A percentile compares a stretch with the other conserved stretches of the same genome.
Conservation (phyloP, 2,797 vertebrate species). For the Gymnopithys bicolor region DNA sequence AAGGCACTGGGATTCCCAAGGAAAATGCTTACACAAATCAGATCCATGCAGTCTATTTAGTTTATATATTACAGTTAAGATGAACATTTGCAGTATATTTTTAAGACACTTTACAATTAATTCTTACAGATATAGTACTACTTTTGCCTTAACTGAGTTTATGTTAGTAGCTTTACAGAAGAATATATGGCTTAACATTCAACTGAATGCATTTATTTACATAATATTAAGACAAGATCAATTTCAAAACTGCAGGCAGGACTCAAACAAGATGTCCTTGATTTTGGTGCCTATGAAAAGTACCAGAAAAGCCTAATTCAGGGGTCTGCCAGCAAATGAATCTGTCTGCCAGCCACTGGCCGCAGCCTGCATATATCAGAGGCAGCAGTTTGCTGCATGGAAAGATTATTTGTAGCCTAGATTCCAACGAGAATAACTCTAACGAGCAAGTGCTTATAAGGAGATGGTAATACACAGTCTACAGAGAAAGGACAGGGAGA, state of each 20-base stretch:
- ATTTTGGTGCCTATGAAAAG: constrained; percentile 9
- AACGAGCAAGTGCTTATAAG: constrained; percentile 64
- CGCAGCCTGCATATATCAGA: constrained; percentile 31
- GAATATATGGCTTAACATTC: background rate
- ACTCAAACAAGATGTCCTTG: background rate
- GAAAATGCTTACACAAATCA: constrained; percentile 77
- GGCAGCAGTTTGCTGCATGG: constrained; percentile 41
- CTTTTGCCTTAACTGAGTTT: background rate
- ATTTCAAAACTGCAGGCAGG: background rate
- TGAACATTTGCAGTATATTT: background rate
- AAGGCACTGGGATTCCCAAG: constrained; percentile 93
- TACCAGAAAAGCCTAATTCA: constrained; percentile 17
- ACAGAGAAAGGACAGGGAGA: constrained; percentile 31
- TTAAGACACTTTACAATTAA: background rate
- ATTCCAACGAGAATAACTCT: constrained; percentile 70
- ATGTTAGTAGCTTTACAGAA: constrained; percentile 2
- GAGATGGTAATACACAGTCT: constrained; percentile 56
- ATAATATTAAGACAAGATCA: background rate
- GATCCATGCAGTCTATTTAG: background rate
- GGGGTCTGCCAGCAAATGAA: background rate
- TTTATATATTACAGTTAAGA: constrained; percentile 6
- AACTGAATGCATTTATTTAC: background rate
- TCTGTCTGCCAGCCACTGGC: background rate
- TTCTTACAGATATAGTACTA: background rate
- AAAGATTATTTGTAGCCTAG: constrained; percentile 63